Conservation (phyloP, 2,888 invertebrate species). For the Choreutis nemorana region DNA sequence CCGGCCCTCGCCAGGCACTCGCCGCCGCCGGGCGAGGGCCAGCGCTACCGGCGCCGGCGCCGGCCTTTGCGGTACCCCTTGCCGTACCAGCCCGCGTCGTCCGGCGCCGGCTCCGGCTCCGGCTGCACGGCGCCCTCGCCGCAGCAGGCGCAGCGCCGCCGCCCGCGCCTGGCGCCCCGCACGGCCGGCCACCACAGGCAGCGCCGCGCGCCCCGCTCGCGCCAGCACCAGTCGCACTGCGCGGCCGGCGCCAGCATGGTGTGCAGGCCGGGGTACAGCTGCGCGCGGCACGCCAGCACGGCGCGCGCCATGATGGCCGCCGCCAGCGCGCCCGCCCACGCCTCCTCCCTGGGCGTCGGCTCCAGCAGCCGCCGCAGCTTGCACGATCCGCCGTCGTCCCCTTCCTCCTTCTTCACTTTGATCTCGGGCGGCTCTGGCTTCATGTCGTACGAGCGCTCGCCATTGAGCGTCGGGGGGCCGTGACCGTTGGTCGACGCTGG, state of each 20-base stretch:
- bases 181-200: conserved; percentile 14
- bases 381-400: conserved; percentile 11
- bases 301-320: conserved; percentile 54
- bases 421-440: neutral
- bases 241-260: conserved; percentile 59
- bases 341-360: conserved; percentile 14
- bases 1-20: conserved; percentile 2
- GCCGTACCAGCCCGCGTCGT: conserved; percentile 80
- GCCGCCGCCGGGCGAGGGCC: conserved; percentile 8
- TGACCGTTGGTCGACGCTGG: neutral
- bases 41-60: conserved; percentile 53
- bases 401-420: conserved; percentile 18
- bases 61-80: conserved; percentile 83
- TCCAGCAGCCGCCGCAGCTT: conserved; percentile 24
- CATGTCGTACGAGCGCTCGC: conserved; percentile 5
- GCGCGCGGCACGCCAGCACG: conserved; percentile 48
- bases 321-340: conserved; percentile 46
- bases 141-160: conserved; percentile 75
- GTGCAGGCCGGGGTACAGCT: conserved; percentile 68
- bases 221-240: too few relatives aligned
- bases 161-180: conserved; percentile 52
- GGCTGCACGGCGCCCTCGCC: conserved; percentile 22
- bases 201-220: conserved; percentile 21
- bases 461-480: conserved; percentile 1
- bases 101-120: conserved; percentile 30